phyloP scores from a whole-genome alignment of 2,113 vertebrate species.

The Sigmodon hispidus region DNA sequence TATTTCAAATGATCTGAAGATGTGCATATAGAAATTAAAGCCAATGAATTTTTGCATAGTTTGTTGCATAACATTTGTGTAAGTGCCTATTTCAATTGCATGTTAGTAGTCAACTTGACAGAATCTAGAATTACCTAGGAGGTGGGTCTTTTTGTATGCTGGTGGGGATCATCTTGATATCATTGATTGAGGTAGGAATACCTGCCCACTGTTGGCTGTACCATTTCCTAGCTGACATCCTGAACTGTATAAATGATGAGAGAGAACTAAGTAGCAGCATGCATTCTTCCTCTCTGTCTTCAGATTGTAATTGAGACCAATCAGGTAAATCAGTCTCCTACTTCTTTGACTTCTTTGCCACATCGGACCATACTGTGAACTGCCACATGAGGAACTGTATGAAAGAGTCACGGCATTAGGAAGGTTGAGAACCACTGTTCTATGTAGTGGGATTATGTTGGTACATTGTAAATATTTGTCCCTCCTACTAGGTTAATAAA shows the following conservation, averaged over 20 bases:
- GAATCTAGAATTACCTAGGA: not conserved
- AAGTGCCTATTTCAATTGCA: not conserved
- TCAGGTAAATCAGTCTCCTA: not conserved
- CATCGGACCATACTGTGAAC: not conserved
- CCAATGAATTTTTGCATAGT: not conserved
- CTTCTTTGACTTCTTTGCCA: not conserved
- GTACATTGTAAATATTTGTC: too few relatives aligned
- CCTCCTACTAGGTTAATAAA: too few relatives aligned
- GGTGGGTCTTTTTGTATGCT: not conserved
- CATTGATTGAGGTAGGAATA: not conserved
- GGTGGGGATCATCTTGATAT: not conserved
- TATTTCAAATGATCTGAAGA: not conserved
- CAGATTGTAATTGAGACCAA: not conserved
- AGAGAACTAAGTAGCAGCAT: not conserved
- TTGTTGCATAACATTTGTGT: slow-evolving; percentile 20
- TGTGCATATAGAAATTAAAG: slow-evolving; percentile 24
- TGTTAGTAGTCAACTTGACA: not conserved
- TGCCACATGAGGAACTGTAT: too few relatives aligned
- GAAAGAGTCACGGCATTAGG: too few relatives aligned
- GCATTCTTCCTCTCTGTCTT: not conserved
- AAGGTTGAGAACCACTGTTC: too few relatives aligned
- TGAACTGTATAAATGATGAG: not conserved
- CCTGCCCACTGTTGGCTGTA: too few relatives aligned
- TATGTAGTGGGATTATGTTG: too few relatives aligned
- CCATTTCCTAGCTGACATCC: too few relatives aligned